These are phyloP conservation scores for Decapterus maruadsi DNA, from an alignment of 2,797 vertebrate species.

Conservation along the genomic window DNA sequence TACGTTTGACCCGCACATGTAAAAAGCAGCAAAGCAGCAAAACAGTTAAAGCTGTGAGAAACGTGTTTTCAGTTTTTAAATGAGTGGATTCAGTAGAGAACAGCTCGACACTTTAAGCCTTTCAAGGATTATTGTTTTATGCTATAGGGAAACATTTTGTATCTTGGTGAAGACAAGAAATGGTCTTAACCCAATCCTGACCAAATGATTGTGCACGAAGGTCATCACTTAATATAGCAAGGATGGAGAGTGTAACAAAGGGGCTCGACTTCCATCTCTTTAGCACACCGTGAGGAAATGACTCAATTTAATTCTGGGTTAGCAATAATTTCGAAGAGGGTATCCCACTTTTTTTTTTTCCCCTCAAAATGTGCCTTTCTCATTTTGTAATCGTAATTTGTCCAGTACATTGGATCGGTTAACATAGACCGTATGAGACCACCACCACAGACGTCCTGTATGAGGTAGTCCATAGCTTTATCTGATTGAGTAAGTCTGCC, in stretches of 20 bases:
- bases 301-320: conserved; percentile 64
- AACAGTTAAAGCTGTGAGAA: background rate
- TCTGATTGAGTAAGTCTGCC: conserved; percentile 54
- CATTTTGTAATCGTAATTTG: conserved; percentile 58
- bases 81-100: background rate
- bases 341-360: conserved; percentile 32
- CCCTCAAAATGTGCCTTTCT: conserved; percentile 44
- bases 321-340: conserved; percentile 41
- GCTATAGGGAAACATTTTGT: background rate
- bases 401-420: conserved; percentile 48
- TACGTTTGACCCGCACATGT: conserved; percentile 1
- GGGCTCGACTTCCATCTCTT: conserved; percentile 36
- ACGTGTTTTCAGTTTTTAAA: background rate
- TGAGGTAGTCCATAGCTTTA: conserved; percentile 51
- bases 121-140: background rate
- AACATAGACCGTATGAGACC: conserved; percentile 13
- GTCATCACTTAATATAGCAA: conserved; percentile 7
- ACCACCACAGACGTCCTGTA: conserved; percentile 27
- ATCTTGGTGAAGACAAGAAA: background rate
- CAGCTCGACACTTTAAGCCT: background rate
- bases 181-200: background rate
- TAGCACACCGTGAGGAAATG: conserved; percentile 49
- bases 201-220: background rate
- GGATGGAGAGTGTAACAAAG: conserved; percentile 38
- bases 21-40: background rate